Percentiles rank a stretch among this genome's conserved stretches.
phyloP scores from a whole-genome alignment of 1,140 invertebrate genomes.

The Ptiloglossa arizonensis region DNA sequence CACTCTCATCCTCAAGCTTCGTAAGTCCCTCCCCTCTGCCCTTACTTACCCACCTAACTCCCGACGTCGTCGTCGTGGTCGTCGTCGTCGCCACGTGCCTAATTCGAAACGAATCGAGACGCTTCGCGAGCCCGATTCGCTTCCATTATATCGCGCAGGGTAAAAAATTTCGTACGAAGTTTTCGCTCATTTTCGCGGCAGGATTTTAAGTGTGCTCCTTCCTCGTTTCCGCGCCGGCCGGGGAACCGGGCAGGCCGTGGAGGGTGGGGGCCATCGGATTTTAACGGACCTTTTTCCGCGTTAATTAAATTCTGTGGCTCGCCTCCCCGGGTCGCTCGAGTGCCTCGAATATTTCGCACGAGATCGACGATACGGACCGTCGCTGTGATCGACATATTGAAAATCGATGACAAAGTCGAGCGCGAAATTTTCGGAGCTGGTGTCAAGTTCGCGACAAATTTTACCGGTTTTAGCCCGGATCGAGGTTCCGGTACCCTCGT shows the following conservation, averaged over 20 bases:
- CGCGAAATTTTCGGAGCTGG: not conserved
- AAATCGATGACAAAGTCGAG: constrained; percentile 32
- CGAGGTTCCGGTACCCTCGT: too few relatives aligned
- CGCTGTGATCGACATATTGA: constrained; percentile 27
- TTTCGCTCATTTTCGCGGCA: constrained; percentile 2
- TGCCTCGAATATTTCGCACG: constrained; percentile 48
- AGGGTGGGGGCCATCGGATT: constrained; percentile 10
- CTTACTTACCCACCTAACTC: too few relatives aligned
- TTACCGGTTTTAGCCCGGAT: too few relatives aligned
- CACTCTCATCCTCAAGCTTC: not conserved
- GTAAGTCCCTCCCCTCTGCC: too few relatives aligned
- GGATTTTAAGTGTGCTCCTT: constrained; percentile 44
- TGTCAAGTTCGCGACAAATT: not conserved
- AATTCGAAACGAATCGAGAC: constrained; percentile 4
- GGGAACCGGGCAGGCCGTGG: too few relatives aligned
- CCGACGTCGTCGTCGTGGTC: too few relatives aligned
- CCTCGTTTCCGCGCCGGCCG: constrained; percentile 26
- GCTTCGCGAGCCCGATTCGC: not conserved
- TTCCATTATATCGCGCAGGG: not conserved
- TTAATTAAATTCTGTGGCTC: constrained; percentile 49
- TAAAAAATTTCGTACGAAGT: not conserved
- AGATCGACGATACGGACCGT: constrained; percentile 22
- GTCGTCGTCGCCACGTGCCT: not conserved
- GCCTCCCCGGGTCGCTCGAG: constrained; percentile 28
- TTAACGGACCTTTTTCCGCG: constrained; percentile 48